phyloP scores from a whole-genome alignment of 2,797 vertebrate species.

The Syndactyla subalaris region DNA sequence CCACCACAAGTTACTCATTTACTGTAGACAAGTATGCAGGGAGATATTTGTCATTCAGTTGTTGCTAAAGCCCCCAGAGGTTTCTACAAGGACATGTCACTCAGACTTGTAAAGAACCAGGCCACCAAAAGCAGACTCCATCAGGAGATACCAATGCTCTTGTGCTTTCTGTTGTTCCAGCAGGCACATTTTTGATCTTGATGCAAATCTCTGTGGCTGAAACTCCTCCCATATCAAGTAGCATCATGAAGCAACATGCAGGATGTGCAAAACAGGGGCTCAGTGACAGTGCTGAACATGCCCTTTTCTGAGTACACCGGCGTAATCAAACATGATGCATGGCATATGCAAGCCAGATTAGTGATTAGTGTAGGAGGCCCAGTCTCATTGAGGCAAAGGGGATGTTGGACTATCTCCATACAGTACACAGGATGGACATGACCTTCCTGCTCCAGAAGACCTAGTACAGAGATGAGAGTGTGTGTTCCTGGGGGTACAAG shows the following conservation, averaged over 20 bases:
- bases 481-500: background rate
- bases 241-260: background rate
- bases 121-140: background rate
- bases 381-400: background rate
- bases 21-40: background rate
- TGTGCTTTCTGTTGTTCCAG: background rate
- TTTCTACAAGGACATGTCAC: background rate
- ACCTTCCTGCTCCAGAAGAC: background rate
- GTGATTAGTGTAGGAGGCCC: background rate
- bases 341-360: background rate
- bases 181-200: background rate
- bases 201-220: background rate
- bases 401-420: background rate
- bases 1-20: background rate
- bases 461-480: background rate
- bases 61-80: background rate
- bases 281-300: background rate
- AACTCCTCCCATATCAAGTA: background rate
- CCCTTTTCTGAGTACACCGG: background rate
- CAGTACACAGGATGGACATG: background rate
- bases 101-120: background rate
- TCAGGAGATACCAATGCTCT: background rate
- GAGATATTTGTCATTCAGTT: background rate
- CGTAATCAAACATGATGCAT: rapidly evolving
- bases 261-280: background rate